Evolutionary conservation across 1,140 invertebrate species (phyloP).

Genomic region (Achroia grisella): DNA sequence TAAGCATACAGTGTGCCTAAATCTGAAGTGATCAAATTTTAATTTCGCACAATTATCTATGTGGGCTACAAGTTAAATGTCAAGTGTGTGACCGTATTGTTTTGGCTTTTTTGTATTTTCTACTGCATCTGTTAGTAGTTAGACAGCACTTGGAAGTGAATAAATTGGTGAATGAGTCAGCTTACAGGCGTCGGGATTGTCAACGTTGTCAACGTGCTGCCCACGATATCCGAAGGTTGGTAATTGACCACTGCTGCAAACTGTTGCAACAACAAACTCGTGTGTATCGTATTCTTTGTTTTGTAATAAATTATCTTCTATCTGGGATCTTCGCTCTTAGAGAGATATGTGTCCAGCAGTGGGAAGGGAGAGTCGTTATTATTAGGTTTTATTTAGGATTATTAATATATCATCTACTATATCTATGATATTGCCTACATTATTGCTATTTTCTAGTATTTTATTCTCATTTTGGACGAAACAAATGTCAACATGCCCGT

Average conservation of each 20-base stretch:
- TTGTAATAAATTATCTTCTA: no score
- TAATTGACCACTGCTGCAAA: constrained; percentile 9
- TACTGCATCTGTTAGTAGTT: constrained; percentile 25
- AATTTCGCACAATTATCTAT: constrained; percentile 43
- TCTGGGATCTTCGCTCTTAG: no score
- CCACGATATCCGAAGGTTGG: constrained; percentile 60
- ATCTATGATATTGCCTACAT: not conserved
- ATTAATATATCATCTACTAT: no score
- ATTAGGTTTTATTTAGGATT: no score
- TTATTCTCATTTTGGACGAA: no score
- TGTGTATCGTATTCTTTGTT: no score
- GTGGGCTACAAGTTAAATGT: constrained; percentile 56
- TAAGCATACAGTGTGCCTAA: constrained; percentile 27
- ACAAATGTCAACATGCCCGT: no score
- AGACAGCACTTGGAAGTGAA: constrained; percentile 38
- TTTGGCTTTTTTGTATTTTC: constrained; percentile 28
- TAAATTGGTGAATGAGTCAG: constrained; percentile 66
- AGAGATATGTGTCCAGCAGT: no score
- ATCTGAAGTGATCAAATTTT: constrained; percentile 33
- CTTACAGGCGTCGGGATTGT: constrained; percentile 68
- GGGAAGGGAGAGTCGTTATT: no score
- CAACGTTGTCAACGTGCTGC: constrained; percentile 68
- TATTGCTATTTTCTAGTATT: no score
- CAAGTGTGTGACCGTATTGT: constrained; percentile 45
- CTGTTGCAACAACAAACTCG: constrained; percentile 1